Base-by-base conservation (phyloP, 2,888 invertebrate species). In the Andrena minutula region DNA sequence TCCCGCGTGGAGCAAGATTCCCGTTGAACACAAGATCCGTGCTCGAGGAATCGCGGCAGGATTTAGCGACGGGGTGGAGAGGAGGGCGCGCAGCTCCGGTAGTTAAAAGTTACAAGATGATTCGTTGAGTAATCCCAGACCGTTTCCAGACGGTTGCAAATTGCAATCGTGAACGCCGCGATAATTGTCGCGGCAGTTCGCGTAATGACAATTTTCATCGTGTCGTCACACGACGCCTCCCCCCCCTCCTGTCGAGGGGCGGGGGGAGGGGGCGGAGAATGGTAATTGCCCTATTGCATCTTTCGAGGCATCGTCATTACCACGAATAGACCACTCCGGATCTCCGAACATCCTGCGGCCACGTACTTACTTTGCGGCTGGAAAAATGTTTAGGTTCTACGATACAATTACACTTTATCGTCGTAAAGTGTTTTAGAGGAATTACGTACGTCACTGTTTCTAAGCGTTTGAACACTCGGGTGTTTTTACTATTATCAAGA, bases 91-190 rank as follows among this genome's bases (percentile, higher is more conserved):
- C 86, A 75, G 71, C 82, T 76, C 81, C 91, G 92, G 93, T 92
- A 92, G 92, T 93, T 92, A 92, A 93, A 92, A 93, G 93, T 93
- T 93, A 92, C 93, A 92, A 92, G 93, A 93, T 90, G 91, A 93
- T 93, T 90, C 91, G 92, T 93, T 93, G 93, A 92, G 93, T 92
- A 93, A 93, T 93, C 92, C 93, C 89, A 92, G 91, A 92, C 91
- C 91, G 92, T 92, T 93, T 92, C 92, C 91, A 91, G 93, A 92
- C 92, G 91, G 89, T 91, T 90, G 91, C 91, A 92, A 93, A 93
- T 93, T 92, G 92, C 91, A 93, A 93, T 93, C 92, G 92, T 92
- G 91, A 92, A 92, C 92, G 90, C 91, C 85, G 93, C 90, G 93
- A 93, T 93, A 93, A 93, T 93, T 93, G 93, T 93, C 92, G 91